Evolutionary conservation across 30 jellyfish, hydroid and myxozoan genomes (phyloP).

Genomic region (Cassiopea xamachana): DNA sequence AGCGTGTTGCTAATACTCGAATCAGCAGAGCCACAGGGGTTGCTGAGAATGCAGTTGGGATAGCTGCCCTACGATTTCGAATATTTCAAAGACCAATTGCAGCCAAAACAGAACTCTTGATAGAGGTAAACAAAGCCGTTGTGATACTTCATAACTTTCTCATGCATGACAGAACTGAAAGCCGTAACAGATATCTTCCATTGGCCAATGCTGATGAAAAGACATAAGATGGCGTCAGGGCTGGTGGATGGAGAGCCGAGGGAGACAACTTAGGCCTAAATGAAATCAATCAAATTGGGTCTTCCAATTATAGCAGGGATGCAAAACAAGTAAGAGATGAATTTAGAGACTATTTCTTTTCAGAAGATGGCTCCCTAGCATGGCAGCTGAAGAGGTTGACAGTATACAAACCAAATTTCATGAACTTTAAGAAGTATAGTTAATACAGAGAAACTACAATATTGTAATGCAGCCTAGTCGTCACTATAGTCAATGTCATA

Average conservation of each 20-base stretch:
- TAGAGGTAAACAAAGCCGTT: constrained; percentile 69
- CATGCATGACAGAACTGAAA: constrained; percentile 56
- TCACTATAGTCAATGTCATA: constrained; percentile 60
- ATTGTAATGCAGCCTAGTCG: background rate
- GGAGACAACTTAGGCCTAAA: constrained; percentile 52
- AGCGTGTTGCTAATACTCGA: constrained; percentile 59
- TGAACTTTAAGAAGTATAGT: constrained; percentile 29
- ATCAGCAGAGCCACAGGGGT: constrained; percentile 72
- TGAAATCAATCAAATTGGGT: constrained; percentile 62
- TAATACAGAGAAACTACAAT: background rate
- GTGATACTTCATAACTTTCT: constrained; percentile 69
- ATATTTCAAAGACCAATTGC: constrained; percentile 74
- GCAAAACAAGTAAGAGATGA: constrained; percentile 79
- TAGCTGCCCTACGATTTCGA: constrained; percentile 70
- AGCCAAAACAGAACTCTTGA: constrained; percentile 59
- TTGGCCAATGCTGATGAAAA: constrained; percentile 75
- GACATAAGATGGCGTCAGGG: constrained; percentile 69
- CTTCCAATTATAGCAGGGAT: constrained; percentile 63
- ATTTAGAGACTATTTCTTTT: constrained; percentile 75
- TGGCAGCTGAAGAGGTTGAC: constrained; percentile 76
- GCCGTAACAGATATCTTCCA: constrained; percentile 54
- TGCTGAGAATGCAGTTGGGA: constrained; percentile 77
- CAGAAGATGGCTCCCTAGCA: constrained; percentile 73
- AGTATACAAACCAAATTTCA: constrained; percentile 54
- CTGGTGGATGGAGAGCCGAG: constrained; percentile 73